Base-by-base conservation (phyloP, 2,888 invertebrate species). In the Caenorhabditis sp. region DNA sequence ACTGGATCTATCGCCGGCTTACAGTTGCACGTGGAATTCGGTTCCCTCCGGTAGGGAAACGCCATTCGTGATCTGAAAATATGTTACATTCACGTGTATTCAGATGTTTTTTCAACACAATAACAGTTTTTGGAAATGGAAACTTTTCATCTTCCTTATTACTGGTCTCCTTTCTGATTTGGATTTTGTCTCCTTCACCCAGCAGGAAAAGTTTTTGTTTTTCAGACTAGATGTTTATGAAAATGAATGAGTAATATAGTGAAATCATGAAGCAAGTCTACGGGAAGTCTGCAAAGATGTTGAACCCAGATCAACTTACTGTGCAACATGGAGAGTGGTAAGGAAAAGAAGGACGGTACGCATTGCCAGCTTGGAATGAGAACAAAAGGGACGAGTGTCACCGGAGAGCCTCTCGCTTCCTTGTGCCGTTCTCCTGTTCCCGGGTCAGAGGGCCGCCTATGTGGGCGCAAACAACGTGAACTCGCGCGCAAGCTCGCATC, bases 1-100 rank as follows among this genome's bases (percentile, higher is more conserved):
- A 83, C 82, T 8, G 83, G 81, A 53, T 81, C 75, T 9, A 81
- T 76, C 46, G 72, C 72, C 30, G 75, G 59, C 2, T 58, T 37
- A 56, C 83, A 83, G 8, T 71, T 37, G 35, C 81, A 81, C 8
- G 61, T 58, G 6, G 56, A 27, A 46, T 66, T 75, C 2, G 53
- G 22, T 13, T 65, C 48, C 13, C 41, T 58, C 45, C 48, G 63
- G 30, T 73, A 70, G 15, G 59, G 59, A 27, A 58, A 59, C 13
- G 50, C 22, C 7, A 71, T 55, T 48, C 55, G 37, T 17, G 71
- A n/a, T 32, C 71, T 71, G 55, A n/a, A 71, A 61, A 9, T 7
- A n/a, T 17, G 27, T 26, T 45, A 5, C 11, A 26, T 13, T 24
- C 26, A 24, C 13, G 30, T 55, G 41, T 35, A 20, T 43, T 35